Percentiles rank a stretch among this genome's conserved stretches.
phyloP scores from a whole-genome alignment of 2,888 invertebrate species.

The Cantharis rufa region DNA sequence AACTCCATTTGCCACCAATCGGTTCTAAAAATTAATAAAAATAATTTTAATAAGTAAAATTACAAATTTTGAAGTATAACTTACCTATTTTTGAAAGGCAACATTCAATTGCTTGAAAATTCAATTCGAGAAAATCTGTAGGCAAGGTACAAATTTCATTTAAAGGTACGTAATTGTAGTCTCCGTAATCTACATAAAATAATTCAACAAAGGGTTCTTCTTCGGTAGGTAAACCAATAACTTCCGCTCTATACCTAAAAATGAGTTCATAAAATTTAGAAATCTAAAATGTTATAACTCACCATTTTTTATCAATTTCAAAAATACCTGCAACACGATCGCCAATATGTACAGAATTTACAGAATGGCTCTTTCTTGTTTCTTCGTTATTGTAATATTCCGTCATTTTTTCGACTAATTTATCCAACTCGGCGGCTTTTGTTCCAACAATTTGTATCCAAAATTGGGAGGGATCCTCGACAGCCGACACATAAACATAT shows the following conservation, averaged over 20 bases:
- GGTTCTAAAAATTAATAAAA: conserved; percentile 44
- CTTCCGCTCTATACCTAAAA: conserved; percentile 61
- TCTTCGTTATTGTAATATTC: conserved; percentile 72
- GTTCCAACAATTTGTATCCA: conserved; percentile 86
- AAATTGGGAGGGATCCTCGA: conserved; percentile 77
- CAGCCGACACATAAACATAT: conserved; percentile 84
- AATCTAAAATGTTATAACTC: conserved; percentile 40
- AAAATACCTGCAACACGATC: conserved; percentile 86
- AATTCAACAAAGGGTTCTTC: conserved; percentile 69
- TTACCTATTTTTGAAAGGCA: conserved; percentile 72
- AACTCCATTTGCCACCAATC: conserved; percentile 63
- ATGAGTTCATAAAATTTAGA: background rate
- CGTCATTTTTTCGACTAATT: conserved; percentile 81
- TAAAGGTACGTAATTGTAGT: conserved; percentile 70
- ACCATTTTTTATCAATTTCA: conserved; percentile 83
- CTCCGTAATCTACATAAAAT: conserved; percentile 88
- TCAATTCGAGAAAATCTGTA: conserved; percentile 73
- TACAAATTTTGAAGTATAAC: conserved; percentile 12
- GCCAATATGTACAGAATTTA: conserved; percentile 64
- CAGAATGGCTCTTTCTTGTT: conserved; percentile 64
- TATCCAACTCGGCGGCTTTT: conserved; percentile 73
- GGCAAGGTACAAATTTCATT: conserved; percentile 73
- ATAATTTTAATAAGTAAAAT: background rate
- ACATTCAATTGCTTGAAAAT: conserved; percentile 87
- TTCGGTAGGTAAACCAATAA: conserved; percentile 67